A percentile compares a stretch with the other conserved stretches of the same genome.
Conservation (phyloP, 2,797 vertebrate genomes). For the Hemibagrus guttatus region DNA sequence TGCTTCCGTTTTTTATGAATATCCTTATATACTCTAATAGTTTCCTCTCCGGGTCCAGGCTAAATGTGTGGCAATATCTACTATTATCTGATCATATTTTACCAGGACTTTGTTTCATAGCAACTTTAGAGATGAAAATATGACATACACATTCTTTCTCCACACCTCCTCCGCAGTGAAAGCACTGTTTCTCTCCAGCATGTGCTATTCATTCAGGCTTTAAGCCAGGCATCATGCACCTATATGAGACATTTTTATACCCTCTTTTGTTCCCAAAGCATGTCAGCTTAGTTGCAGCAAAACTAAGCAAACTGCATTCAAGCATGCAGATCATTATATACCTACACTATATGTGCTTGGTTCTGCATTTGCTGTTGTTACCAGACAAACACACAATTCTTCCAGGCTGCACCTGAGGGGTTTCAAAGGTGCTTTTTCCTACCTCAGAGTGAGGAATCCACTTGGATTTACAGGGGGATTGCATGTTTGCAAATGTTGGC, state of each 20-base stretch:
- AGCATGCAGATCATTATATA: constrained; percentile 43
- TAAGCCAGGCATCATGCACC: constrained; percentile 14
- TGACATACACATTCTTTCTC: constrained; percentile 14
- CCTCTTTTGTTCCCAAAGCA: constrained; percentile 21
- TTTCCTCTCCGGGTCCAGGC: neutral
- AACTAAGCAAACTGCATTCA: constrained; percentile 26
- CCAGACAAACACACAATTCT: constrained; percentile 21
- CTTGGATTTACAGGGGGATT: constrained; percentile 49
- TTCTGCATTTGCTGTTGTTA: constrained; percentile 39
- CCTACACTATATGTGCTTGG: constrained; percentile 14
- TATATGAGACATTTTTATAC: constrained; percentile 4
- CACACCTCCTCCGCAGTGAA: constrained; percentile 8
- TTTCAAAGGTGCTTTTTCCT: constrained; percentile 39
- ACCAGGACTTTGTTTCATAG: neutral
- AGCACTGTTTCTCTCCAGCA: constrained; percentile 2
- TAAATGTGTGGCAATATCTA: neutral
- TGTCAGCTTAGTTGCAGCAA: constrained; percentile 26
- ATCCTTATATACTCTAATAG: neutral
- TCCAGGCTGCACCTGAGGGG: constrained; percentile 4
- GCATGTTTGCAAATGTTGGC: constrained; percentile 52
- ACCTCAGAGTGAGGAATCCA: constrained; percentile 26
- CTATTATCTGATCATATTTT: neutral
- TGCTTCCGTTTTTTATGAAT: constrained; percentile 1
- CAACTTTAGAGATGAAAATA: constrained; percentile 14
- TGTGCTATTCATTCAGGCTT: constrained; percentile 10